A percentile compares a stretch with the other conserved stretches of the same genome.
Evolutionary conservation across 1,140 invertebrate genomes (phyloP).

Genomic region (Stegodyphus dumicola): DNA sequence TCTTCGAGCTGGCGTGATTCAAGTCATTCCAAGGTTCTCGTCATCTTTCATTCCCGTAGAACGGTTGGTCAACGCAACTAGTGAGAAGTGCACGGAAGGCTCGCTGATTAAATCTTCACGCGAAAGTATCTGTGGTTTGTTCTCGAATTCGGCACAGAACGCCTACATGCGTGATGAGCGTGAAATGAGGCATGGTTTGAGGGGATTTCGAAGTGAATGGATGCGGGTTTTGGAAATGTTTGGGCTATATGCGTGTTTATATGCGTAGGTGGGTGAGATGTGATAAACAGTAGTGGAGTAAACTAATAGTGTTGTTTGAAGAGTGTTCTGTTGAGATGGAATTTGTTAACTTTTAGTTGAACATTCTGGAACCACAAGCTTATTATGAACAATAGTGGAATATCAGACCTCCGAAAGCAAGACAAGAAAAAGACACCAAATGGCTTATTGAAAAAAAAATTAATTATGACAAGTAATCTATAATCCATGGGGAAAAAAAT

Average conservation of each 20-base stretch:
- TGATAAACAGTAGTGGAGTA: too few species aligned
- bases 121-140: not conserved
- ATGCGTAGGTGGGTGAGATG: too few species aligned
- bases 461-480: too few species aligned
- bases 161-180: not conserved
- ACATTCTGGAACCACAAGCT: too few species aligned
- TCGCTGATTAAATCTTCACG: constrained; percentile 46
- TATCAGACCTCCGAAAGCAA: too few species aligned
- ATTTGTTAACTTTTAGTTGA: too few species aligned
- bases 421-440: too few species aligned
- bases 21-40: not conserved
- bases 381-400: too few species aligned
- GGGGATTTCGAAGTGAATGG: not conserved
- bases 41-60: constrained; percentile 39
- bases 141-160: not conserved
- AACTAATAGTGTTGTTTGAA: too few species aligned
- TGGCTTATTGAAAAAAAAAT: too few species aligned
- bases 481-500: too few species aligned
- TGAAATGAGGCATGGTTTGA: not conserved
- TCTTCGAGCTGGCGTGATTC: not conserved
- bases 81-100: constrained; percentile 28
- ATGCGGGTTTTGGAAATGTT: not conserved
- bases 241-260: not conserved
- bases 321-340: too few species aligned
- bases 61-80: constrained; percentile 38